Evolutionary conservation across 2,797 vertebrate genomes (phyloP).

Genomic region (Rhabdomys pumilio): DNA sequence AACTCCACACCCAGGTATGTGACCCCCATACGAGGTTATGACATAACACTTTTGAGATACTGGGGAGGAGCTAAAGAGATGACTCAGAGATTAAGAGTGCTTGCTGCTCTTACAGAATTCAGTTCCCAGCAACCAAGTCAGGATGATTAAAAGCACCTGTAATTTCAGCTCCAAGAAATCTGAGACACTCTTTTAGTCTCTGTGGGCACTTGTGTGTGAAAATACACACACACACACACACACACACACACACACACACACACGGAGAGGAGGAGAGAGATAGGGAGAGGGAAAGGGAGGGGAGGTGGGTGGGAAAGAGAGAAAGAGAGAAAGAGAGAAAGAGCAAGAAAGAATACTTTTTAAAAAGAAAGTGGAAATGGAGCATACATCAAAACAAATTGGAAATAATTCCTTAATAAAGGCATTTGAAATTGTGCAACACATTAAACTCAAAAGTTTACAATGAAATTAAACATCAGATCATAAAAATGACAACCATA

Average conservation of each 20-base stretch:
- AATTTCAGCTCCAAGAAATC: neutral
- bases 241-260: neutral
- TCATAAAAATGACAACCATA: slow-evolving; percentile 17
- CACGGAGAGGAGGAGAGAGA: neutral
- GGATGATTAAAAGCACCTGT: neutral
- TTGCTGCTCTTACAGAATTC: neutral
- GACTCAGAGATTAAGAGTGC: neutral
- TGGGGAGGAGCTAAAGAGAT: neutral
- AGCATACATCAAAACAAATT: neutral
- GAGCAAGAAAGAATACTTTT: neutral
- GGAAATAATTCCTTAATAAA: slow-evolving; percentile 31
- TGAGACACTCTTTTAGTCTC: neutral
- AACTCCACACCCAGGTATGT: neutral
- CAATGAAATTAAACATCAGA: slow-evolving; percentile 35
- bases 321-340: neutral
- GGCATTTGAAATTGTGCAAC: neutral
- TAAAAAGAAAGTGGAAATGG: neutral
- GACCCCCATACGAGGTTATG: neutral
- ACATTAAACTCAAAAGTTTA: slow-evolving; percentile 26
- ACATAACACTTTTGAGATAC: neutral
- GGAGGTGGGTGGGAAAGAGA: neutral
- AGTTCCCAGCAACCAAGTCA: neutral
- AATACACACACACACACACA: neutral
- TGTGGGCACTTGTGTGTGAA: neutral
- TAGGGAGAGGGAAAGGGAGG: neutral